Evolutionary conservation across 1,140 invertebrate genomes (phyloP), one percentile per base, ranked within the genome.

Genomic region (Drosophila subpulchrella): DNA sequence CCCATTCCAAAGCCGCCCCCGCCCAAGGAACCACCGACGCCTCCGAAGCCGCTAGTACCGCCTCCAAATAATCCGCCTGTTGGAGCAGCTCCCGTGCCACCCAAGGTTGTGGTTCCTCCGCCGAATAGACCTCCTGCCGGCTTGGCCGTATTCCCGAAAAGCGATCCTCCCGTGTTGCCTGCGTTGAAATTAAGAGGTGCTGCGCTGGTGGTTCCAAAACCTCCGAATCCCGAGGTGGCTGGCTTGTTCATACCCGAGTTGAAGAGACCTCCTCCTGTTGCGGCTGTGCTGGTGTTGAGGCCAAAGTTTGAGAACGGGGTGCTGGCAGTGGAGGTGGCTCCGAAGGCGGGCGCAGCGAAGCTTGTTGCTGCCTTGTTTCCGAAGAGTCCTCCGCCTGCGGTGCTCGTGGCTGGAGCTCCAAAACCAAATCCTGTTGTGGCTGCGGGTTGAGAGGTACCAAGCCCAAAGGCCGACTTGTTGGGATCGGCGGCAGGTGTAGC

Each of bases 401-500:
- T 91, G 34, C 86, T 92, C 0, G 91, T 92, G 42, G 85, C 80
- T 3, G 81, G 53, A 0, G 72, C 38, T 3, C 77, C 94, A 92
- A 93, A 95, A 88, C 91, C 92, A 61, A 93, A 93, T 6, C 81
- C 90, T 2, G 88, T 58, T 1, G 70, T 77, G 7, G 78, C 30
- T 2, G 93, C 84, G 0, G 93, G 94, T 8, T 93, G 86, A 13
- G 93, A 92, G 0, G 92, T 73, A 7, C 90, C 90, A 10, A 93
- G 47, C 7, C 93, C 93, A 83, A 95, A 94, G 7, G 93, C 81
- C 0, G 93, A 75, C 3, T 94, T 93, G 12, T 93, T 92, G 11
- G 90, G 76, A 71, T 95, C 95, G 82, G 95, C 95, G 2, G 93
- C 93, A 12, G 61, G 60, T 27, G 93, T 81, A 3, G 92, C 81